A percentile compares a stretch with the other conserved stretches of the same genome.
These are phyloP conservation scores for Enteromius argenteus DNA, from an alignment of 2,797 vertebrate genomes.

Conservation along the genomic window DNA sequence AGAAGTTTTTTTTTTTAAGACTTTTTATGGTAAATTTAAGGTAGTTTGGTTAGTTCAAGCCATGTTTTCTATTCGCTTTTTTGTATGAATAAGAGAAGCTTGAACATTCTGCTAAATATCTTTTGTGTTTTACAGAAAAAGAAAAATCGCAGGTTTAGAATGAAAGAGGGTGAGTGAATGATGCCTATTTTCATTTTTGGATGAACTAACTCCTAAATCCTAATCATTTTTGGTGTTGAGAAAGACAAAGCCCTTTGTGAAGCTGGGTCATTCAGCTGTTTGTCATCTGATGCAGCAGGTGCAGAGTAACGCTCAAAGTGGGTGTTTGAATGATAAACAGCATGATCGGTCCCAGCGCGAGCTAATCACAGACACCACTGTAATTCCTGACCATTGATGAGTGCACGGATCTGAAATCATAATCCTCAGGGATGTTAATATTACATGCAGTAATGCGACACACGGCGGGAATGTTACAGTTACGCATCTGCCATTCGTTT, in stretches of 20 bases:
- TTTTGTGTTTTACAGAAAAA: neutral
- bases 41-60: neutral
- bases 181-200: neutral
- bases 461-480: conserved; percentile 49
- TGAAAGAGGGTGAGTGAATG: neutral
- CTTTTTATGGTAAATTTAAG: neutral
- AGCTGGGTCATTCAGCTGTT: neutral
- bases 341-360: neutral
- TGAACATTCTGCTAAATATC: neutral
- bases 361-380: neutral
- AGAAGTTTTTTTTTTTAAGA: neutral
- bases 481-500: conserved; percentile 31
- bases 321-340: conserved; percentile 12
- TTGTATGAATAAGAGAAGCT: neutral
- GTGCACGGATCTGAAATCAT: conserved; percentile 4
- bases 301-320: neutral
- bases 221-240: neutral
- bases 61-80: neutral
- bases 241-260: neutral
- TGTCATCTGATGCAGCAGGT: conserved; percentile 9
- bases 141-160: neutral
- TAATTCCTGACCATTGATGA: conserved; percentile 12
- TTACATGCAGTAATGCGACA: conserved; percentile 38
- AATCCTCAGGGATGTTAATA: conserved; percentile 37
- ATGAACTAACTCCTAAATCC: neutral